A percentile compares a stretch with the other conserved stretches of the same genome.
Conservation (phyloP, 2,888 invertebrate genomes). For the Tetragnatha montana region DNA sequence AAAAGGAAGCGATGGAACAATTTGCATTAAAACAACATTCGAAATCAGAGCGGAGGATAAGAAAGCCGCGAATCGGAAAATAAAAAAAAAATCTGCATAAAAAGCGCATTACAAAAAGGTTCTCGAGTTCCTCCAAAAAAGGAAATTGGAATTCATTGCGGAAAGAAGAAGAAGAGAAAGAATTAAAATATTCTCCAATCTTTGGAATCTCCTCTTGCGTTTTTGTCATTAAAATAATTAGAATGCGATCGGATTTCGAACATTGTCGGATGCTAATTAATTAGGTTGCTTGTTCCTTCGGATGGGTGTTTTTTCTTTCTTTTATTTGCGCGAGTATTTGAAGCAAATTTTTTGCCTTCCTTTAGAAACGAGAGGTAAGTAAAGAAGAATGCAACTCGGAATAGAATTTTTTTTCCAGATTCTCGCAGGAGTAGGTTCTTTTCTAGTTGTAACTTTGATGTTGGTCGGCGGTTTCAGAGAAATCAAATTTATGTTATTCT, state of each 20-base stretch:
- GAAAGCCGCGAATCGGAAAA: background rate
- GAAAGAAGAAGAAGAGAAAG: background rate
- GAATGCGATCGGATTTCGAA: slow-evolving; percentile 66
- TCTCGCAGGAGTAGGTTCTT: slow-evolving; percentile 22
- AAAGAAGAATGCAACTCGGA: slow-evolving; percentile 14
- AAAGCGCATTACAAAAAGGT: background rate
- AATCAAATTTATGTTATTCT: slow-evolving; percentile 44
- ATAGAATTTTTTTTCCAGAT: slow-evolving; percentile 12
- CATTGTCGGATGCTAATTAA: slow-evolving; percentile 59
- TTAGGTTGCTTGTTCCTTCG: slow-evolving; percentile 49
- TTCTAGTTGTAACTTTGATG: slow-evolving; percentile 53
- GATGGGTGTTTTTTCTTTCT: slow-evolving; percentile 25
- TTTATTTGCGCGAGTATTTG: background rate
- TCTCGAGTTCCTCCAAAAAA: background rate
- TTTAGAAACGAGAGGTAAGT: slow-evolving; percentile 51
- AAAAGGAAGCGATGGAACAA: slow-evolving; percentile 43
- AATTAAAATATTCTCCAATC: background rate
- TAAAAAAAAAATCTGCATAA: background rate
- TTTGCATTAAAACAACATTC: slow-evolving; percentile 69
- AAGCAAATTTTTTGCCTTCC: slow-evolving; percentile 12
- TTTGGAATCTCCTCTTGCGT: slow-evolving; percentile 13
- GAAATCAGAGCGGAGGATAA: slow-evolving; percentile 23
- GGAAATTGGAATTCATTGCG: background rate
- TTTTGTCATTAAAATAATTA: slow-evolving; percentile 69
- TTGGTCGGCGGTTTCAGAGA: slow-evolving; percentile 36